phyloP scores from a whole-genome alignment of 2,888 invertebrate genomes.

The Limnephilus marmoratus region DNA sequence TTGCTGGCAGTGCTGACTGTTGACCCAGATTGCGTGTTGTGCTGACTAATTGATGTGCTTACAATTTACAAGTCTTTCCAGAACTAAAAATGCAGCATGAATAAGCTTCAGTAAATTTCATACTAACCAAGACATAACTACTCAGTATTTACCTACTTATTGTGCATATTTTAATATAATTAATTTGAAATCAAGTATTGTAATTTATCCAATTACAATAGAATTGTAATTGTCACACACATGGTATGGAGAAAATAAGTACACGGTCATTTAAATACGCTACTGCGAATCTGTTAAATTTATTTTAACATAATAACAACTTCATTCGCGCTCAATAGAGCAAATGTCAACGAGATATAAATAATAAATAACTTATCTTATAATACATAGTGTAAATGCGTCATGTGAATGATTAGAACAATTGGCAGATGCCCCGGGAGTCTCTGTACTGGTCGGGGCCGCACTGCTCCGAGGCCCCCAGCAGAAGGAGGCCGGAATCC shows the following conservation, averaged over 20 bases:
- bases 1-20: not conserved
- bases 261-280: not conserved
- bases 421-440: constrained; percentile 80
- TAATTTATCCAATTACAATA: too few relatives aligned
- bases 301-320: constrained; percentile 10
- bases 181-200: not conserved
- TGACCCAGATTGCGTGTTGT: not conserved
- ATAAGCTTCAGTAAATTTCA: not conserved
- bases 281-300: not conserved
- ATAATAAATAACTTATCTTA: constrained; percentile 38
- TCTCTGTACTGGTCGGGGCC: constrained; percentile 85
- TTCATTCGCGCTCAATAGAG: constrained; percentile 11
- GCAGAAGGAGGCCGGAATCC: constrained; percentile 76
- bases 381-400: constrained; percentile 5
- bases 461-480: constrained; percentile 85
- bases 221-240: not conserved
- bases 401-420: constrained; percentile 23
- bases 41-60: not conserved
- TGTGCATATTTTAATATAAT: not conserved
- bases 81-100: not conserved
- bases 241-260: not conserved
- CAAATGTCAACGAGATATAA: constrained; percentile 36
- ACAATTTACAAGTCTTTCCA: not conserved
- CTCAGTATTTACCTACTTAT: not conserved
- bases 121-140: too few relatives aligned